phyloP scores from a whole-genome alignment of 2,113 vertebrate genomes.

The Tichodroma muraria region DNA sequence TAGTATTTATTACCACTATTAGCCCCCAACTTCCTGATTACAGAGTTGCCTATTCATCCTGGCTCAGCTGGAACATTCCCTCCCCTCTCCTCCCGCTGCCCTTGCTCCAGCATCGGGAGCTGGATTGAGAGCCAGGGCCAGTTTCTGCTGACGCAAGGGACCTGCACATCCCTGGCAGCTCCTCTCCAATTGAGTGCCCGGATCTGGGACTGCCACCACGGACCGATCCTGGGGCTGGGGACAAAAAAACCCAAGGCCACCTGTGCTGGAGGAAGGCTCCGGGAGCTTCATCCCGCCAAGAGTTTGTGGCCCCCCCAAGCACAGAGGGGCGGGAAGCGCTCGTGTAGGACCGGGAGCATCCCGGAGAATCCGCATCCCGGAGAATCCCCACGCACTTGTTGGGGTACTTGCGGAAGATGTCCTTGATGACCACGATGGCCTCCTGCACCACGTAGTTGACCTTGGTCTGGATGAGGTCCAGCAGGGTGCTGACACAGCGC shows the following conservation, averaged over 20 bases:
- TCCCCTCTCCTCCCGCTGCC: neutral
- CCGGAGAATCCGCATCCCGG: fast-evolving
- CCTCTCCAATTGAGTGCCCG: neutral
- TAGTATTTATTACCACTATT: neutral
- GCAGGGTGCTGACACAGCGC: constrained; percentile 93
- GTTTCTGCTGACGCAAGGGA: neutral
- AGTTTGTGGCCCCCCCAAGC: too few relatives aligned
- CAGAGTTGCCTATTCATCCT: neutral
- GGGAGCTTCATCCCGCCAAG: neutral
- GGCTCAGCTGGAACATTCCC: neutral
- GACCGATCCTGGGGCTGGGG: neutral
- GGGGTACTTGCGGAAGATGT: constrained; percentile 99
- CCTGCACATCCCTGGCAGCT: neutral
- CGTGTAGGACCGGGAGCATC: fast-evolving
- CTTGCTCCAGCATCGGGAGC: neutral
- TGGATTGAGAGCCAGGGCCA: neutral
- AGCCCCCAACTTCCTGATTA: neutral
- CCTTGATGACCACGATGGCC: constrained; percentile 97
- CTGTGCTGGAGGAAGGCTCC: neutral
- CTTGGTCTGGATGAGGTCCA: constrained; percentile 98
- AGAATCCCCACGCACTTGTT: constrained; percentile 82
- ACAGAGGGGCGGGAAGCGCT: neutral
- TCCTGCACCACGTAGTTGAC: constrained; percentile 99
- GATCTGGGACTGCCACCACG: neutral
- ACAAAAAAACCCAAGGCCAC: neutral